Evolutionary conservation across 2,113 vertebrate species (phyloP), one percentile per base, ranked within the genome.

Genomic region (Pollachius pollachius): DNA sequence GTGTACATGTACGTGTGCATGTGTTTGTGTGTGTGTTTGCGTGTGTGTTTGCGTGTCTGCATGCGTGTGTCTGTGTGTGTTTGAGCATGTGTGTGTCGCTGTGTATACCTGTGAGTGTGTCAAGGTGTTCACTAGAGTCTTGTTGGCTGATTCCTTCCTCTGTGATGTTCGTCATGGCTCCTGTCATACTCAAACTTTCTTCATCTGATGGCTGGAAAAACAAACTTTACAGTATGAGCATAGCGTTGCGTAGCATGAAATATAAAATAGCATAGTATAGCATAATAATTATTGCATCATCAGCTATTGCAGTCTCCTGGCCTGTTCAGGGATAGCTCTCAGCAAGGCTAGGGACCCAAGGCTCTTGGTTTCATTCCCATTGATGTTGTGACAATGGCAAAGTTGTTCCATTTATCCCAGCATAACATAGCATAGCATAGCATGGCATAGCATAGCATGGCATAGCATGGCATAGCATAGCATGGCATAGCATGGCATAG

Each of bases 151-250:
- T 66, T n/a, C 87, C 94, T 13, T 96, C 96, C 85, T 98, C 97
- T 89, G 94, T 68, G 71, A 98, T 97, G 79, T 97, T 92, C 0
- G 94, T 95, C 97, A 98, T 96, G 0, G 95, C 95, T 25, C 91
- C 93, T 0, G 93, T 98, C 41, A 97, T 92, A 88, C 94, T 96
- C 72, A 94, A 65, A 15, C 94, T 93, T 82, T 98, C 97, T 91
- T 98, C 97, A 76, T 98, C 97, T 58, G 95, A 98, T 1, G 97
- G 95, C 96, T 98, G 64, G 62, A 5, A 4, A 61, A 19, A 30
- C 18, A 18, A 3, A 58, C 16, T 18, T 5, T n/a, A 4, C 56
- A n/a, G 56, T 18, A 18, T n/a, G 56, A 58, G 56, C 56, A 16
- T 58, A 18, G 56, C n/a, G 5, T n/a, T 6, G 17, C 16, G 16